Base-by-base conservation (phyloP, 2,113 vertebrate genomes). In the Lamprotornis superbus region DNA sequence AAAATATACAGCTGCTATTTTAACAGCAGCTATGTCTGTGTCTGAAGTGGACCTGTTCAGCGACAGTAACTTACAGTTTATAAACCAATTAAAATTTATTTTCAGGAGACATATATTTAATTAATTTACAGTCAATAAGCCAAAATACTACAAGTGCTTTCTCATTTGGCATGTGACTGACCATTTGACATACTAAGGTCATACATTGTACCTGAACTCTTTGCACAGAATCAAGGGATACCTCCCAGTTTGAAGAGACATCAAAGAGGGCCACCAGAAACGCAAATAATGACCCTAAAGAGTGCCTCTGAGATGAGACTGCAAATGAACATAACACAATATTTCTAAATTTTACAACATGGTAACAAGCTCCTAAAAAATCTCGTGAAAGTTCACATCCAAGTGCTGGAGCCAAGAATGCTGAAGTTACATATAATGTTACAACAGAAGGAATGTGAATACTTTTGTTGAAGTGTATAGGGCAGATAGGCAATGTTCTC, bases 1-100 rank as follows among this genome's bases (percentile, higher is more conserved):
- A 96, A 97, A 96, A 96, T 95, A 96, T 2, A 81, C 47, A 88
- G 71, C 84, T 88, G 59, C 82, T 94, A 67, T 95, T 95, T 93
- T 71, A 65, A 93, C 68, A 83, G 59, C 75, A 83, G 50, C 55
- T 77, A 83, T 0, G 2, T 68, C 50, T 82, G 33, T 67, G 68
- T 86, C 68, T 83, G 63, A 56, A 74, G 52, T 35, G 87, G 85
- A 70, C 53, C 79, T 78, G 23, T 63, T 88, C 76, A 59, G 67
- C 59, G 50, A 80, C 24, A 77, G 33, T 65, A 89, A 77, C 7
- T 25, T 61, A 14, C 6, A 53, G 33, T 83, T 90, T 88, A 70
- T 53, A 78, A 70, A 88, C 9, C 7, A 80, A 90, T 77, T 80
- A 74, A 40, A 33, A 67, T 60, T 70, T 55, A 17, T 77, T 89